Evolutionary conservation across 1,140 invertebrate species (phyloP), one percentile per base, ranked within the genome.

Genomic region (Triops longicaudatus): DNA sequence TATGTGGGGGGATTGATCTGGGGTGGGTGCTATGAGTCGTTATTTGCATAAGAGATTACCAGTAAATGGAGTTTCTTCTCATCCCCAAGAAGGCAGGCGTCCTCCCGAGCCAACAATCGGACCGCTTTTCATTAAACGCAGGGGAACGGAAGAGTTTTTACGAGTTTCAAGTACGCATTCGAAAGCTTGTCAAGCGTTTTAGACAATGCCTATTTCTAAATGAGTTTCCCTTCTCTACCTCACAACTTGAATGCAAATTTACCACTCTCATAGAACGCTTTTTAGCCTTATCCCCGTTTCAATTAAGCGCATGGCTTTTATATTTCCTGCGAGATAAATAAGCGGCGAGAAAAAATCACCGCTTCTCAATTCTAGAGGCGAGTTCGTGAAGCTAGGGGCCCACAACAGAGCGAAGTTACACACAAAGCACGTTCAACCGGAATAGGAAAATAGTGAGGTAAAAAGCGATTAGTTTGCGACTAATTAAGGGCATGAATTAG

Each of bases 401-500:
- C 31, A n/a, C 31, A 37, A 37, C 31, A 63, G 17, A 63, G 50
- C 10, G 14, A 63, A 63, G 50, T 63, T 63, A 63, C 22, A 63
- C 22, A 63, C 50, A 63, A 63, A 63, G 50, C 50, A 63, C 50
- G 50, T 14, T 63, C 50, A 63, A 17, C 50, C 14, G 6, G 44
- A 63, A 63, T n/a, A 17, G 50, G 50, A 63, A 63, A 63, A 10
- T 1, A 22, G 50, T 63, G 10, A 17, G 22, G 22, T n/a, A 63
- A 63, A 63, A 22, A 63, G 14, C 50, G 17, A 63, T 63, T 63
- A 63, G 50, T 63, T 63, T 63, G 50, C 50, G 50, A 63, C 50
- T 63, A 63, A 63, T 63, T 63, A 63, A 63, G 50, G 50, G 50
- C 50, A 63, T 63, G 50, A 63, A 63, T 63, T 63, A 63, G 50